Percentiles rank a stretch among this genome's conserved stretches.
These are phyloP conservation scores for Lucilia sericata DNA, from an alignment of 1,140 invertebrate species.

Conservation along the genomic window DNA sequence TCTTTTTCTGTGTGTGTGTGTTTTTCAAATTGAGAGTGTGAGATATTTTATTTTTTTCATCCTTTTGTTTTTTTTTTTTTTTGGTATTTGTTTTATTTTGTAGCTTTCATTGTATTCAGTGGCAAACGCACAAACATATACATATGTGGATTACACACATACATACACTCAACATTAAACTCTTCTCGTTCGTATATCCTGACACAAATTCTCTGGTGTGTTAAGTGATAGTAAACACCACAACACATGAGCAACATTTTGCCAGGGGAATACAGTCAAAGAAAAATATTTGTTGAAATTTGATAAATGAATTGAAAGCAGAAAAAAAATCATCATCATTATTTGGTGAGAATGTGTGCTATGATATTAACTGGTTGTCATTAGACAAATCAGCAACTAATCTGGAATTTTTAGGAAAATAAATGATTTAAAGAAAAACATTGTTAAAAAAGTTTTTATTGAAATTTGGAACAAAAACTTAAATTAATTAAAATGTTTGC, in stretches of 20 bases:
- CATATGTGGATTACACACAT: neutral
- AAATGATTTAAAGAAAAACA: too few relatives aligned
- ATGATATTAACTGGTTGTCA: too few relatives aligned
- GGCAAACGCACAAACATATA: neutral
- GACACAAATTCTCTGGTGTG: conserved; percentile 28
- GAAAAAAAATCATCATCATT: too few relatives aligned
- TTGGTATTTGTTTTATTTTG: neutral
- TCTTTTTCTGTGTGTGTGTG: neutral
- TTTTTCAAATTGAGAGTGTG: neutral
- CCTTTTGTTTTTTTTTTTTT: too few relatives aligned
- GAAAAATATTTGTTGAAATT: neutral
- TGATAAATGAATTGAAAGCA: too few relatives aligned
- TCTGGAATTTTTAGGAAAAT: too few relatives aligned
- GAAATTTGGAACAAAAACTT: too few relatives aligned
- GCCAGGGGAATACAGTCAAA: conserved; percentile 15
- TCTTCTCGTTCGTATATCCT: neutral
- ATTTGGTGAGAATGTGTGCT: too few relatives aligned
- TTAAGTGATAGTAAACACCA: conserved; percentile 26
- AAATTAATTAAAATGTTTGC: too few relatives aligned
- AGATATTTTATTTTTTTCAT: neutral
- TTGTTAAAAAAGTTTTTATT: too few relatives aligned
- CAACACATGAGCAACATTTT: conserved; percentile 7
- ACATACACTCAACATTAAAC: neutral
- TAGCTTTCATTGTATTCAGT: neutral
- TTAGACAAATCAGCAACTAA: too few relatives aligned